phyloP scores from a whole-genome alignment of 2,888 invertebrate genomes.

The Boloria euphrosyne region DNA sequence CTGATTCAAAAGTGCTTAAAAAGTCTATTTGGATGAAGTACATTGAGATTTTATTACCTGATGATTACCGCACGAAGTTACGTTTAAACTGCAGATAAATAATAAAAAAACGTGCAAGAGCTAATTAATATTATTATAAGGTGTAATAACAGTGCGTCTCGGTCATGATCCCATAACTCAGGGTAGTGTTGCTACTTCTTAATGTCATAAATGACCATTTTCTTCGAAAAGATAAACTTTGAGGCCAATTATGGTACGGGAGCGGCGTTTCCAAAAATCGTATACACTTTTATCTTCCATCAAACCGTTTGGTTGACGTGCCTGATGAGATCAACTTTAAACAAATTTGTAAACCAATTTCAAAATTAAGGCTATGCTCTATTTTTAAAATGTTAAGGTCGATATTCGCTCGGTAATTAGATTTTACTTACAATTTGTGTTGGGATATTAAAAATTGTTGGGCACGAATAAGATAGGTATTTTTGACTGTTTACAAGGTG shows the following conservation, averaged over 20 bases:
- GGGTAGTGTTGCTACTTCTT: slow-evolving; percentile 54
- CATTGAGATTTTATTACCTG: no score
- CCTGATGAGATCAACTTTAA: slow-evolving; percentile 63
- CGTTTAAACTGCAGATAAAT: no score
- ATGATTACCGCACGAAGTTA: no score
- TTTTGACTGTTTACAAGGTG: slow-evolving; percentile 67
- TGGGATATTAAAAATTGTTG: slow-evolving; percentile 60
- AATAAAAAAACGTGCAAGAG: no score
- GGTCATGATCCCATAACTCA: slow-evolving; percentile 66
- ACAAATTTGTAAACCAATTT: slow-evolving; percentile 46
- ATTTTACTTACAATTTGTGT: slow-evolving; percentile 6
- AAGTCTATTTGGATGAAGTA: no score
- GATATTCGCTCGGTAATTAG: background rate
- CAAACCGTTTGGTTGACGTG: slow-evolving; percentile 69
- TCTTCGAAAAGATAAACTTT: slow-evolving; percentile 76
- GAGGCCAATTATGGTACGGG: slow-evolving; percentile 69
- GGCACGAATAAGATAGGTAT: slow-evolving; percentile 69
- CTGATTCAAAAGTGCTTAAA: no score
- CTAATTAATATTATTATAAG: background rate
- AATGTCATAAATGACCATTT: slow-evolving; percentile 71
- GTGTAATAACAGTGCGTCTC: background rate
- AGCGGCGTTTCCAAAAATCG: slow-evolving; percentile 56
- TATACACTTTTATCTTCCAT: slow-evolving; percentile 68
- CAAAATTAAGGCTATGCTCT: background rate
- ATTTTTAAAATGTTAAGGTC: background rate